Base-by-base conservation (phyloP, 2,797 vertebrate species). In the Knipowitschia caucasica region DNA sequence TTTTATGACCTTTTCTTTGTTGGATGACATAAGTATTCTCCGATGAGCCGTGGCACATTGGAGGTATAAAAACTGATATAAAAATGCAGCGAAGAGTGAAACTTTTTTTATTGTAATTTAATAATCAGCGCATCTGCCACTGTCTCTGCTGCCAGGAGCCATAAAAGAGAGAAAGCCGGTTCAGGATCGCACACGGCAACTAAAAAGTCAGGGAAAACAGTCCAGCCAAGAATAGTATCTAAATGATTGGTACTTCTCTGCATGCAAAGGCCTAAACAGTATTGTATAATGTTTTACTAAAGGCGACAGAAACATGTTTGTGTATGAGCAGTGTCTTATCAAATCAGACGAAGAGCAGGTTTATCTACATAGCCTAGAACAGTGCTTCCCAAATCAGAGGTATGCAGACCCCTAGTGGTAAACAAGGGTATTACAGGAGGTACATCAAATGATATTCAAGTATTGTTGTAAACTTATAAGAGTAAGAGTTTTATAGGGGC, bases 41-140 rank as follows among this genome's bases (percentile, higher is more conserved):
- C 2, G 2, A 29, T 46, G 26, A 46, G 12, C 40, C 6, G 5
- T 46, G 44, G 11, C 15, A 46, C 26, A 46, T 25, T 25, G 14
- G 11, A 18, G 42, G 15, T 27, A 46, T 44, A 25, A 42, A 42
- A 36, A 39, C 15, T 39, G 36, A 18, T 9, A 21, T 39, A 39
- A 20, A 44, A 27, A 3, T 9, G 42, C 24, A 44, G 42, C 27
- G 23, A 46, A 42, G 30, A 26, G 25, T 46, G 26, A 27, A 4
- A 46, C 44, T 46, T 18, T 45, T n/a, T 43, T 46, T 27, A 20
- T 10, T 21, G 36, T 39, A 29, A 27, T 27, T 29, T 27, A 46
- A 44, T 24, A 26, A 29, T 29, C 25, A 27, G 9, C 43, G 18
- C 26, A 46, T 46, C 44, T 46, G 44, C 44, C 25, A 18, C 9